Conservation (phyloP, 2,797 vertebrate genomes). For the Liasis olivaceus region DNA sequence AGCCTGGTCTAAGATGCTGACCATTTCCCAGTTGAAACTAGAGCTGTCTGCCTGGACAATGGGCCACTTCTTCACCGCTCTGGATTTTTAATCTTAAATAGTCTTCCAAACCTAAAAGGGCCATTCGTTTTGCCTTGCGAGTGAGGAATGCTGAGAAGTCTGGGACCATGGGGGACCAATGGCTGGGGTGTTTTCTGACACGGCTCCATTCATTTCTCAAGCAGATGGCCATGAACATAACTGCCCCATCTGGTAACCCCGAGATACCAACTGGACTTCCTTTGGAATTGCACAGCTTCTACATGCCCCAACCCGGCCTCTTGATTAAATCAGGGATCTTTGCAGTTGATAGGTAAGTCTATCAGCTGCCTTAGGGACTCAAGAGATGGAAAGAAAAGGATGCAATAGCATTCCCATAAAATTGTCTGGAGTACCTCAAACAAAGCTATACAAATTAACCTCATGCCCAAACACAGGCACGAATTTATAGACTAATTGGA, state of each 20-base stretch:
- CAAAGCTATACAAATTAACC: not conserved
- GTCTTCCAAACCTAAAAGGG: not conserved
- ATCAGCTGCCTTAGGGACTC: not conserved
- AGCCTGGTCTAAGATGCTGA: no score
- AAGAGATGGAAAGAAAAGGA: not conserved
- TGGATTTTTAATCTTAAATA: not conserved
- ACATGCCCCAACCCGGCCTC: not conserved
- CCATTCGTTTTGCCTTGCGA: not conserved
- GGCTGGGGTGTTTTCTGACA: no score
- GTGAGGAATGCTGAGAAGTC: not conserved
- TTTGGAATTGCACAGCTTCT: not conserved
- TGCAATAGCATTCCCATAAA: not conserved
- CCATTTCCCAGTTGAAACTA: not conserved
- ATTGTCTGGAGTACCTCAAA: not conserved
- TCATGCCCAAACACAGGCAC: not conserved
- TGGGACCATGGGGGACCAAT: not conserved
- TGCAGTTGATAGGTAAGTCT: not conserved
- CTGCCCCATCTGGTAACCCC: not conserved
- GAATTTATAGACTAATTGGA: not conserved
- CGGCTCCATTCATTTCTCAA: no score
- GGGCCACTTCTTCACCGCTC: not conserved
- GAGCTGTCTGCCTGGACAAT: not conserved
- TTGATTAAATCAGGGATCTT: not conserved
- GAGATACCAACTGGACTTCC: not conserved
- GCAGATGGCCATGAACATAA: not conserved